Evolutionary conservation across 2,113 vertebrate species (phyloP).

Genomic region (Heterotis niloticus): DNA sequence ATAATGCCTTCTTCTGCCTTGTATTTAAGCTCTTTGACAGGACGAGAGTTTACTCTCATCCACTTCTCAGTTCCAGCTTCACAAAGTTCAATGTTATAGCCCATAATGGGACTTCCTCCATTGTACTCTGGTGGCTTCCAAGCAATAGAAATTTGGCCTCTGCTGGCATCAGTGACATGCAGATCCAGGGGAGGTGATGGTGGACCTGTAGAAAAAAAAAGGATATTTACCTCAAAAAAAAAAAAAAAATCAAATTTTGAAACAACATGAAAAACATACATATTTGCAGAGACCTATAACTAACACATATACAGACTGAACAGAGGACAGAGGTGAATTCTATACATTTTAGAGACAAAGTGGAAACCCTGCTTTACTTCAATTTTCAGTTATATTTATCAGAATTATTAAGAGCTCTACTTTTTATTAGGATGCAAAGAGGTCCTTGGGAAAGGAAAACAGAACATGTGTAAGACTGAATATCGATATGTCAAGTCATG

Average conservation of each 20-base stretch:
- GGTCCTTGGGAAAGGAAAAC: too few species aligned
- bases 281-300: too few species aligned
- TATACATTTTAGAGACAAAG: too few species aligned
- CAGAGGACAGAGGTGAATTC: too few species aligned
- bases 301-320: too few species aligned
- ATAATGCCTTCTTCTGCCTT: constrained; percentile 89
- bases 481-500: background rate
- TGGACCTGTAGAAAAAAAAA: constrained; percentile 62
- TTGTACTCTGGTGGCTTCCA: constrained; percentile 92
- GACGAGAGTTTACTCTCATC: constrained; percentile 89
- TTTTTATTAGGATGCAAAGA: too few species aligned
- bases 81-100: constrained; percentile 92
- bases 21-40: constrained; percentile 87
- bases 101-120: constrained; percentile 86
- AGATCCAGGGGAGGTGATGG: constrained; percentile 90
- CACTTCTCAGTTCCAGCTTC: constrained; percentile 95
- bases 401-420: too few species aligned
- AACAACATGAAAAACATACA: too few species aligned
- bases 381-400: too few species aligned
- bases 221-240: too few species aligned
- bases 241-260: too few species aligned
- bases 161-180: constrained; percentile 80
- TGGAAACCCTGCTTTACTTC: background rate
- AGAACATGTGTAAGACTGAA: background rate
- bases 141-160: constrained; percentile 85